Evolutionary conservation across 2,113 vertebrate genomes (phyloP), one percentile per base, ranked within the genome.

Genomic region (Geococcyx californianus): DNA sequence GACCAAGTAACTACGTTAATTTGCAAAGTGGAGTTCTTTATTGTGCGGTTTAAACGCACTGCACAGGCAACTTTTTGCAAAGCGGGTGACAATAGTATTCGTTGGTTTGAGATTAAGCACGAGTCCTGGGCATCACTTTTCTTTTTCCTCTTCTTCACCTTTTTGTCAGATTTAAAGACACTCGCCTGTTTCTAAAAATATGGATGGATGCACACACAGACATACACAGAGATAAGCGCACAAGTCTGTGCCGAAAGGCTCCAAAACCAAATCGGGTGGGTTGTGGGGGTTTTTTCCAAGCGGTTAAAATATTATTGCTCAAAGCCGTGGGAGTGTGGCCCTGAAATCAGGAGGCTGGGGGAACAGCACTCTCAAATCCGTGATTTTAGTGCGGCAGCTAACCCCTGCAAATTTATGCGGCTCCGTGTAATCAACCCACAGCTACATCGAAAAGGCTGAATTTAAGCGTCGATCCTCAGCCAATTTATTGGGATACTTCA

Each of bases 11-110:
- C 68, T 82, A 79, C 58, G 12, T 72, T 94, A 79, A 72, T 72
- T 85, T 64, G 77, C 90, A 18, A 67, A 84, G 81, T 9, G 52
- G 67, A 70, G 28, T 94, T 87, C 86, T 95, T 95, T 95, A 95
- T 96, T 94, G 84, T 40, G 60, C 40, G 81, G 49, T 64, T 84
- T 51, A 67, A 86, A 92, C 21, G 83, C 95, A 69, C 70, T 44
- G 84, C 84, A 68, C 62, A 62, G 63, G 52, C 90, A 95, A 94
- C 87, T 89, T 96, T n/a, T 86, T 72, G 77, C 69, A 15, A 56
- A 87, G 79, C 18, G 84, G 62, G 25, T 72, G 66, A 79, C 72
- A 84, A 68, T 8, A 36, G 31, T n/a, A 91, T 89, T 96, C 91
- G 94, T 82, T 94, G 91, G 21, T 52, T 66, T 80, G 72, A 79